Conservation (phyloP, 2,797 vertebrate species). For the Diglossa cyanea region DNA sequence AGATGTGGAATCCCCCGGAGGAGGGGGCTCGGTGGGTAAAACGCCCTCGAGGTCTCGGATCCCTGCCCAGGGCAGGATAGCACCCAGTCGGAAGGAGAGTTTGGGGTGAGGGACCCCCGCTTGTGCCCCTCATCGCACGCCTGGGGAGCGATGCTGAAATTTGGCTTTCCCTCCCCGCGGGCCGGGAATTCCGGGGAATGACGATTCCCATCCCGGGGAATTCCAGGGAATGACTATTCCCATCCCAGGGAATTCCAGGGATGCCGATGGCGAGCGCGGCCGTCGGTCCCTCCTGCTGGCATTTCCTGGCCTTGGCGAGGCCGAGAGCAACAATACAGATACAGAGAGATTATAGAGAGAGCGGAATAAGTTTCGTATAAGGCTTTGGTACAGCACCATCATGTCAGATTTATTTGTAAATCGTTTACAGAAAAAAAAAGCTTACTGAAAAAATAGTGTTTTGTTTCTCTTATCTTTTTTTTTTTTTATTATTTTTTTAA, state of each 20-base stretch:
- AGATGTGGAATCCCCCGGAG: neutral
- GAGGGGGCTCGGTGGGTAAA: neutral
- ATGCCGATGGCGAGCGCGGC: neutral
- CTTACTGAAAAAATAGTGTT: slow-evolving; percentile 82
- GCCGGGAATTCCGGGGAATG: neutral
- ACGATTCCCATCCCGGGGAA: neutral
- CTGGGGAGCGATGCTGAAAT: neutral
- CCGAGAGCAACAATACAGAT: slow-evolving; percentile 67
- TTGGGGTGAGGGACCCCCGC: slow-evolving; percentile 10
- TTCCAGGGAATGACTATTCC: neutral
- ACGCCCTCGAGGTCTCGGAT: slow-evolving; percentile 3
- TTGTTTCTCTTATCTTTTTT: slow-evolving; percentile 35
- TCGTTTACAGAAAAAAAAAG: slow-evolving; percentile 84
- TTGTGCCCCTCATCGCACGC: neutral
- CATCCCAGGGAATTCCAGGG: neutral
- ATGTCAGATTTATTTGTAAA: slow-evolving; percentile 74
- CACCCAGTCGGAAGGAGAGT: slow-evolving; percentile 54
- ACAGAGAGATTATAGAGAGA: slow-evolving; percentile 71
- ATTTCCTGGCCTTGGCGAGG: slow-evolving; percentile 68
- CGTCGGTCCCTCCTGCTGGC: slow-evolving; percentile 62
- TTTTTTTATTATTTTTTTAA: neutral
- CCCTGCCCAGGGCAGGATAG: slow-evolving; percentile 38
- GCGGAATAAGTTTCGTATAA: slow-evolving; percentile 72
- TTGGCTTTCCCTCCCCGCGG: neutral
- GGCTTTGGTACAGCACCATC: slow-evolving; percentile 91